phyloP scores from a whole-genome alignment of 2,113 vertebrate genomes.

The Hymenochirus boettgeri region DNA sequence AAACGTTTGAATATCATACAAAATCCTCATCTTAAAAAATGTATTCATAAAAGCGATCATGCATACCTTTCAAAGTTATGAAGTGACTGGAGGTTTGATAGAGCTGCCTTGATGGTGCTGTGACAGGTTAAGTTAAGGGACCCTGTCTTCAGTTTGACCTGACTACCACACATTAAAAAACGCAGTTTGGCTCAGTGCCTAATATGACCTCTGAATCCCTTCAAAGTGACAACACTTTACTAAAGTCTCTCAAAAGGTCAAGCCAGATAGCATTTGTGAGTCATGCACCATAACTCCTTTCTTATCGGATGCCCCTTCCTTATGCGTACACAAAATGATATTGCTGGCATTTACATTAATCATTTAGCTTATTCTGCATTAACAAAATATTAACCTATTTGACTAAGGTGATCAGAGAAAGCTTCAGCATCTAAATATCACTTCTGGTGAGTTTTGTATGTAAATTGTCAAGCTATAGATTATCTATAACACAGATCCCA shows the following conservation, averaged over 20 bases:
- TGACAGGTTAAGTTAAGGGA: slow-evolving; percentile 67
- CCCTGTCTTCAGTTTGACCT: slow-evolving; percentile 63
- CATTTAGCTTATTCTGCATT: slow-evolving; percentile 20
- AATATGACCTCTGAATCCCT: slow-evolving; percentile 61
- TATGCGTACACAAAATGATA: slow-evolving; percentile 40
- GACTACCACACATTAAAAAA: slow-evolving; percentile 60
- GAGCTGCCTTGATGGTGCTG: slow-evolving; percentile 56
- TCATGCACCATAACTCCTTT: slow-evolving; percentile 21
- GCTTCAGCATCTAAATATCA: background rate
- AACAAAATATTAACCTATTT: slow-evolving; percentile 4
- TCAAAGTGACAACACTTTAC: slow-evolving; percentile 67
- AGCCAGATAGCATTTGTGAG: slow-evolving; percentile 59
- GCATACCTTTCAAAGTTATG: slow-evolving; percentile 60
- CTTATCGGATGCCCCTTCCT: slow-evolving; percentile 56
- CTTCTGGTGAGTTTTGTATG: background rate
- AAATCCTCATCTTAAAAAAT: slow-evolving; percentile 51
- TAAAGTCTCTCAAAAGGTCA: slow-evolving; percentile 67
- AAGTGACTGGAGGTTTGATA: slow-evolving; percentile 59
- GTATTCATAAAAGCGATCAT: slow-evolving; percentile 58
- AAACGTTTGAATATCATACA: slow-evolving; percentile 49
- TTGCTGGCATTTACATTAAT: slow-evolving; percentile 25
- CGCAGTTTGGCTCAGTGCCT: slow-evolving; percentile 54
- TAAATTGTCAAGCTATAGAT: no score
- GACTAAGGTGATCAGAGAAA: background rate
- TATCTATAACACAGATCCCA: no score